A percentile compares a stretch with the other conserved stretches of the same genome.
These are phyloP conservation scores for Mesopsocus fuscifrons DNA, from an alignment of 2,888 invertebrate genomes.

Conservation along the genomic window DNA sequence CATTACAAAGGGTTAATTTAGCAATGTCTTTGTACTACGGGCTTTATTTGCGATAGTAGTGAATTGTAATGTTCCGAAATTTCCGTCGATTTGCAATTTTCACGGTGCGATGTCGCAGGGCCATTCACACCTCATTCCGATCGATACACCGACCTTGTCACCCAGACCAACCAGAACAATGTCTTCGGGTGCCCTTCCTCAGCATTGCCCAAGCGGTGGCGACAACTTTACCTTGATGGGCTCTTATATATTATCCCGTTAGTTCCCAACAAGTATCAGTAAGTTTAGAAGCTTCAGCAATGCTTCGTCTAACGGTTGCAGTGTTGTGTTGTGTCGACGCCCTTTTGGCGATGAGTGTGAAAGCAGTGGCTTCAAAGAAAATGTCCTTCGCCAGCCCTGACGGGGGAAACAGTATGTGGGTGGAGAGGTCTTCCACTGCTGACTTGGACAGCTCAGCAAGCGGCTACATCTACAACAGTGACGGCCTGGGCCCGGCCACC, in stretches of 20 bases:
- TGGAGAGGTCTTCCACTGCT: constrained; percentile 14
- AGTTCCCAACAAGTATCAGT: neutral
- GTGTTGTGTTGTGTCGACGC: neutral
- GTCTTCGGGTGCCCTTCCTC: neutral
- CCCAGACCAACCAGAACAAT: neutral
- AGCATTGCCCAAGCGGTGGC: too few relatives aligned
- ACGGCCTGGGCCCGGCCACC: constrained; percentile 17
- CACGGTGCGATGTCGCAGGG: too few relatives aligned
- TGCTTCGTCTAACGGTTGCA: neutral
- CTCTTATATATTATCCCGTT: neutral
- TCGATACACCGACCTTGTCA: neutral
- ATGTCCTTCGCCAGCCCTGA: constrained; percentile 14
- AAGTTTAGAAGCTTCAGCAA: too few relatives aligned
- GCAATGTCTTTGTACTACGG: too few relatives aligned
- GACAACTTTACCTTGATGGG: neutral
- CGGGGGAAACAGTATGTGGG: constrained; percentile 13
- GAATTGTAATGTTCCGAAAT: too few relatives aligned
- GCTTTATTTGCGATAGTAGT: too few relatives aligned
- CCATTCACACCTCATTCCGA: too few relatives aligned
- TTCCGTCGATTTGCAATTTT: too few relatives aligned
- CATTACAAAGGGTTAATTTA: too few relatives aligned
- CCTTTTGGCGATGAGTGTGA: constrained; percentile 4
- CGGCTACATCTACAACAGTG: constrained; percentile 19
- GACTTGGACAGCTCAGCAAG: constrained; percentile 18
- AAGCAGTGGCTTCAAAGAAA: constrained; percentile 10